A percentile compares a stretch with the other conserved stretches of the same genome.
Conservation (phyloP, 2,113 vertebrate species). For the Panthera tigris region DNA sequence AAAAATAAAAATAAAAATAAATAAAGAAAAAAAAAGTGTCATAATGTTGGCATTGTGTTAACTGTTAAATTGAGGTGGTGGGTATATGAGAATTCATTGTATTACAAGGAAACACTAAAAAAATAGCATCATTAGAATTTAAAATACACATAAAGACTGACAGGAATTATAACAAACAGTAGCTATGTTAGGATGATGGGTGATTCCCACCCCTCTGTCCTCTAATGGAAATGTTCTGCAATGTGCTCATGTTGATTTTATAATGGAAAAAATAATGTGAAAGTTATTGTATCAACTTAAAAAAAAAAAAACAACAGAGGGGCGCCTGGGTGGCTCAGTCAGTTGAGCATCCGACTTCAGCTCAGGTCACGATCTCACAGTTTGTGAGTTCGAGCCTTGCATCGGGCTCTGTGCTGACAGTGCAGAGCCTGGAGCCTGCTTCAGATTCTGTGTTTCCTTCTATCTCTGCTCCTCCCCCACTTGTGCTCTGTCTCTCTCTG, state of each 20-base stretch:
- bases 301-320: background rate
- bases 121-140: background rate
- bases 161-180: slow-evolving; percentile 24
- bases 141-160: slow-evolving; percentile 27
- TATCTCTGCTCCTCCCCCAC: too few species aligned
- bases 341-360: too few species aligned
- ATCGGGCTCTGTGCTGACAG: too few species aligned
- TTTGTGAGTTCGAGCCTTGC: too few species aligned
- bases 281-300: background rate
- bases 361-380: too few species aligned
- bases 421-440: too few species aligned
- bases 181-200: background rate
- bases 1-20: too few species aligned
- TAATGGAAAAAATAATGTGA: slow-evolving; percentile 30
- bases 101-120: slow-evolving; percentile 36
- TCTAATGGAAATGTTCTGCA: background rate
- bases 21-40: background rate
- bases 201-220: background rate
- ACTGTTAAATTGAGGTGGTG: background rate
- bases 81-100: background rate
- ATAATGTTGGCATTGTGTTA: slow-evolving; percentile 16
- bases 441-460: too few species aligned
- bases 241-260: slow-evolving; percentile 30
- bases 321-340: too few species aligned
- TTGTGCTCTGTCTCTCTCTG: too few species aligned